These are phyloP conservation scores for Phaenicophaeus curvirostris DNA, from an alignment of 2,797 vertebrate species.

Conservation along the genomic window DNA sequence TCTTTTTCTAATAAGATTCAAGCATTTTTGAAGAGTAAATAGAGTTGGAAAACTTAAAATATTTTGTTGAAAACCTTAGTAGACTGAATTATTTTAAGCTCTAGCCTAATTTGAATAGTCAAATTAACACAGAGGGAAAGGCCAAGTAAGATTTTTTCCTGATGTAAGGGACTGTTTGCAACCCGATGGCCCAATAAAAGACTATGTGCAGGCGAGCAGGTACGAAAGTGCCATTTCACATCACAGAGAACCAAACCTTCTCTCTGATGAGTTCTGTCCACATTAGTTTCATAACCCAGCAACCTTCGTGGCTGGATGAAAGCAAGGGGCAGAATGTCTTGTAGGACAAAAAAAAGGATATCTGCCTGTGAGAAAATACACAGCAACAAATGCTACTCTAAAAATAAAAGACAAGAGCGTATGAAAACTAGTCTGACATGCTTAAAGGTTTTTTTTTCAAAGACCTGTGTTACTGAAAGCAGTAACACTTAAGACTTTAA, in stretches of 20 bases:
- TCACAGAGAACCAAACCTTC: not conserved
- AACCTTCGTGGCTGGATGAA: not conserved
- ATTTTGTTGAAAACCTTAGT: not conserved
- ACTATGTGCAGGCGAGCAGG: not conserved
- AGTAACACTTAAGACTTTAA: not conserved
- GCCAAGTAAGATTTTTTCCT: not conserved
- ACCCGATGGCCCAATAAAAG: not conserved
- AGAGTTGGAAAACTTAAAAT: not conserved
- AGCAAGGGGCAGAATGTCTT: not conserved
- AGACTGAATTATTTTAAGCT: constrained; percentile 5
- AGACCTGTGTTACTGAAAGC: not conserved
- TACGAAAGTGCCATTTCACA: not conserved
- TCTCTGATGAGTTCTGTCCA: not conserved
- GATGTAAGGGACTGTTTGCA: not conserved
- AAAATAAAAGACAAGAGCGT: not conserved
- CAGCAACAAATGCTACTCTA: not conserved
- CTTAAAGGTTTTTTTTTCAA: not conserved
- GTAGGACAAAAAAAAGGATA: not conserved
- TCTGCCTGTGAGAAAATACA: not conserved
- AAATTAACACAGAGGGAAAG: not conserved
- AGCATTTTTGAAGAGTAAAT: constrained; percentile 17
- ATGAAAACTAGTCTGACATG: not conserved
- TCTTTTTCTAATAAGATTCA: constrained; percentile 8
- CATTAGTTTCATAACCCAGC: not conserved
- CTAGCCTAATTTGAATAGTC: not conserved